Evolutionary conservation across 37 sponge, comb jelly and placozoan genomes (phyloP), one percentile per base, ranked within the genome.

Genomic region (Aplysina aerophoba): DNA sequence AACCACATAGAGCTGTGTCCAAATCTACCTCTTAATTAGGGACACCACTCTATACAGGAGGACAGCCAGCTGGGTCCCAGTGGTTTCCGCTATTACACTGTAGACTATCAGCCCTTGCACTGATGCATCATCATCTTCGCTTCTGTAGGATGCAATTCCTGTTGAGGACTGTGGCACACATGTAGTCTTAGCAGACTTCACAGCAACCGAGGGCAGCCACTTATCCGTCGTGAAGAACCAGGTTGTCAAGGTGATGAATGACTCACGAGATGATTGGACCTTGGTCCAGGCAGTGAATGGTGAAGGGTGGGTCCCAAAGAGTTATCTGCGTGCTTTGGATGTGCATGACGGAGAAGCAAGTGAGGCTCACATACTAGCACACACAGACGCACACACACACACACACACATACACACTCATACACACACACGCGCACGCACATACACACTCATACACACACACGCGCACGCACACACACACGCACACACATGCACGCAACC

Each of bases 301-400:
- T n/a, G 94, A 93, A 59, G 94, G 94, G 38, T 93, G 94, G 94
- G 91, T 93, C 0, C 92, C 92, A 5, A 30, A 79, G 14, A 34
- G 64, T 24, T 91, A 62, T 41, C 73, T 90, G 80, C 30, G 25
- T 30, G 17, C 28, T 24, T 31, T 33, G 28, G 21, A 31, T 21
- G n/a, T n/a, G n/a, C n/a, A n/a, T n/a, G 21, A 15, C 6, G 12
- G 27, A 13, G 25, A 62, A 27, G 12, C n/a, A 25, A 11, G 63
- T 27, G 63, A 62, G 12, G 27, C 63, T 20, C 17, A 57, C 20
- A 36, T 20, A 15, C 44, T 33, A 25, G 34, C 79, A 77, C 79
- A 77, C 79, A 77, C 79, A 77, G 41, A 77, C 79, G 22, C 21
- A 65, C 54, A 66, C 30, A 1, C 27, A 44, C 55, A 44, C 24